A percentile compares a stretch with the other conserved stretches of the same genome.
phyloP scores from a whole-genome alignment of 2,888 invertebrate genomes.

The Villa cingulata region DNA sequence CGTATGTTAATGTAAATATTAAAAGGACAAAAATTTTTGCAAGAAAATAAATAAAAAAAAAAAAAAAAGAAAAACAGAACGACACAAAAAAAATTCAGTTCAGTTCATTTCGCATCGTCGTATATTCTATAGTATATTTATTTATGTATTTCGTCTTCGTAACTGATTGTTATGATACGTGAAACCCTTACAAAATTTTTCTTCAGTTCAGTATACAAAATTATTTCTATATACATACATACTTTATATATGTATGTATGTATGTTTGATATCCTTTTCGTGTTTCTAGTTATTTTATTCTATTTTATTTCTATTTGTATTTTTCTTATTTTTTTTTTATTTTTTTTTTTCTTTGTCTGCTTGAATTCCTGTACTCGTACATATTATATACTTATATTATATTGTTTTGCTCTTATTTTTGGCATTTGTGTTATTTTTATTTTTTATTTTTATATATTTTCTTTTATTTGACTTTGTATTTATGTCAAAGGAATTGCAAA shows the following conservation, averaged over 20 bases:
- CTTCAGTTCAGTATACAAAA: too few relatives aligned
- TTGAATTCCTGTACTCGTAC: too few relatives aligned
- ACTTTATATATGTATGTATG: too few relatives aligned
- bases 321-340: background rate
- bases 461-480: background rate
- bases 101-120: background rate
- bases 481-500: constrained; percentile 10
- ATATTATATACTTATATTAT: too few relatives aligned
- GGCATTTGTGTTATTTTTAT: constrained; percentile 4
- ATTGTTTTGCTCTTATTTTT: background rate
- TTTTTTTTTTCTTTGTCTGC: background rate
- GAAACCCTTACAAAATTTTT: background rate
- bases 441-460: background rate
- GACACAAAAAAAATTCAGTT: background rate
- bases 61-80: too few relatives aligned
- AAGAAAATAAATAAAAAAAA: too few relatives aligned
- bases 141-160: background rate
- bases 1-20: too few relatives aligned
- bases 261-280: too few relatives aligned
- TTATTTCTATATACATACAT: too few relatives aligned
- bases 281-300: background rate
- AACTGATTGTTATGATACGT: background rate
- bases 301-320: too few relatives aligned
- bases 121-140: background rate
- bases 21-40: too few relatives aligned